Base-by-base conservation (phyloP, 2,888 invertebrate species). In the Copidosoma aretas region DNA sequence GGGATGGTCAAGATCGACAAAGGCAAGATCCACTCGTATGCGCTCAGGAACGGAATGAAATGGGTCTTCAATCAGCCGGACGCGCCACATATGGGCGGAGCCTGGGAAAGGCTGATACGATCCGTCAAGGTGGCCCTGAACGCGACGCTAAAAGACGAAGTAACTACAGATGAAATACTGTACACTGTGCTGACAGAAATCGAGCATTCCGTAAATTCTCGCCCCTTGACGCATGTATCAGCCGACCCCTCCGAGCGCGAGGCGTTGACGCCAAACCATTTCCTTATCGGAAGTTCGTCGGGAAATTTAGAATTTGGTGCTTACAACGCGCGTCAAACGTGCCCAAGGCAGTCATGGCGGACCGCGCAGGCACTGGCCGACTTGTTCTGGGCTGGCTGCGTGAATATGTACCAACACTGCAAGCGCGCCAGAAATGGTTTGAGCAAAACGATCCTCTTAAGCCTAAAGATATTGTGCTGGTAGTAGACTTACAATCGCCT, bases 181-280 rank as follows among this genome's bases (percentile, higher is more conserved):
- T 22, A 24, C 14, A 67, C 67, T 12, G 25, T 67, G 17, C 19
- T 63, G 1, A 54, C 59, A 0, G 68, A 68, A 60, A 64, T 64
- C 10, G 68, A 68, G 21, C 43, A 54, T 17, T 59, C 60, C n/a
- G 49, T 68, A 1, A 68, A 64, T 32, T 63, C 63, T 22, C 59
- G 66, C 17, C 66, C 66, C 12, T 32, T 66, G 17, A 63, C 58
- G 5, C 54, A 58, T 22, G 68, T 63, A 1, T 25, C 51, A 3
- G 19, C 32, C 14, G 59, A 63, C 39, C 59, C 52, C 21, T n/a
- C 22, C 17, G 52, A 62, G 1, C 22, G 25, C 19, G 54, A 19
- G 17, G 54, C 46, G 10, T 39, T 68, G 0, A 63, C 63, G 15
- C 67, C 62, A 17, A 68, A 68, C 43, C 67, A 68, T 49, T 63